Percentiles rank a stretch among this genome's conserved stretches.
phyloP scores from a whole-genome alignment of 2,113 vertebrate genomes.

The Apodemus sylvaticus region DNA sequence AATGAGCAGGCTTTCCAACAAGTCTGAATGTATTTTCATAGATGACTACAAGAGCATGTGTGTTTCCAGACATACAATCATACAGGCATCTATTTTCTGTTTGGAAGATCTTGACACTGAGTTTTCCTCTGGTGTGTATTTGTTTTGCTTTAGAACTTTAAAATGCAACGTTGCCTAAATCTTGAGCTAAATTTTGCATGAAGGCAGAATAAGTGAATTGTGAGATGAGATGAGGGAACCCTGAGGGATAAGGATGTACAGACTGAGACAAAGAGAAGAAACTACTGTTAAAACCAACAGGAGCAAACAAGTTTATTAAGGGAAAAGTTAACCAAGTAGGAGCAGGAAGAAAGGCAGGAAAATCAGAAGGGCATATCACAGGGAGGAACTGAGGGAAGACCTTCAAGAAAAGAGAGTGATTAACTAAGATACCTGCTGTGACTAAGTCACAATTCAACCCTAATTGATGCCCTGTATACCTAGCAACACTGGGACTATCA shows the following conservation, averaged over 20 bases:
- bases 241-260: background rate
- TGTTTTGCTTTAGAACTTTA: conserved; percentile 17
- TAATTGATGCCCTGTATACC: background rate
- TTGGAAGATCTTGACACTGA: background rate
- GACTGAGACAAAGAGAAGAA: background rate
- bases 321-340: background rate
- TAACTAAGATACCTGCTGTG: background rate
- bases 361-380: fast-evolving
- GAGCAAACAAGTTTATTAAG: background rate
- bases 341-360: background rate
- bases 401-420: background rate
- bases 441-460: background rate
- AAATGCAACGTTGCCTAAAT: background rate
- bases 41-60: background rate
- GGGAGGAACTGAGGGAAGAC: background rate
- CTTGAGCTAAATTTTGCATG: background rate
- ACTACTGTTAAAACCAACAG: background rate
- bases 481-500: background rate
- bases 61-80: conserved; percentile 35
- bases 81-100: background rate
- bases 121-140: background rate
- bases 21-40: conserved; percentile 12
- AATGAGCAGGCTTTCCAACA: background rate
- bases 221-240: background rate
- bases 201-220: background rate